These are phyloP conservation scores for Styela plicata DNA, from an alignment of 23 tunicate genomes.

Conservation along the genomic window DNA sequence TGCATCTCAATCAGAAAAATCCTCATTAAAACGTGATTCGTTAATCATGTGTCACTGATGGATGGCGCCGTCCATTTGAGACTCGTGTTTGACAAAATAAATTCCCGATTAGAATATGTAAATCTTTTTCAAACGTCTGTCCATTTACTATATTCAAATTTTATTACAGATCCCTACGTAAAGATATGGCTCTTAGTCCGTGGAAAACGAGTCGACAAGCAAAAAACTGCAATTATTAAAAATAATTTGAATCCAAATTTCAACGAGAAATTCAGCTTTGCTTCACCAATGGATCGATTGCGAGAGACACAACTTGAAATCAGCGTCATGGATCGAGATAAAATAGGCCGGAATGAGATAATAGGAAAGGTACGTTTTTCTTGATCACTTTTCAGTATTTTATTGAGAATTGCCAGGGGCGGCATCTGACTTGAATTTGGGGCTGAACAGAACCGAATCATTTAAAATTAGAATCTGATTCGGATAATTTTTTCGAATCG, in stretches of 20 bases:
- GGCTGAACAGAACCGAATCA: too few relatives aligned
- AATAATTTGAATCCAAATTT: conserved; percentile 81
- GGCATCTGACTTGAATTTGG: too few relatives aligned
- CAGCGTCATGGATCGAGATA: conserved; percentile 91
- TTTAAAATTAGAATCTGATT: too few relatives aligned
- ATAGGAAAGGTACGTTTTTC: conserved; percentile 75
- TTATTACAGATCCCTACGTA: conserved; percentile 78
- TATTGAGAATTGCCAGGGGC: too few relatives aligned
- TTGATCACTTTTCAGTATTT: not conserved
- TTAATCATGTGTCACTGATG: too few relatives aligned
- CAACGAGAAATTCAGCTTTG: conserved; percentile 65
- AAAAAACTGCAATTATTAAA: conserved; percentile 69
- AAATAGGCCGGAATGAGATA: conserved; percentile 92
- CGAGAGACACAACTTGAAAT: conserved; percentile 90
- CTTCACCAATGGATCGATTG: conserved; percentile 77
- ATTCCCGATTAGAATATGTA: too few relatives aligned
- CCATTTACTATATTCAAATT: not conserved
- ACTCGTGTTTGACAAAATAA: too few relatives aligned
- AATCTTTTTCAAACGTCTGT: too few relatives aligned
- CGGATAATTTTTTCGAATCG: too few relatives aligned
- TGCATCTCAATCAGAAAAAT: too few relatives aligned
- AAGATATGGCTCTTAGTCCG: conserved; percentile 85
- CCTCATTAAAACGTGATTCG: too few relatives aligned
- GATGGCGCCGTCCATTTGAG: too few relatives aligned
- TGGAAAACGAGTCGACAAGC: conserved; percentile 77